phyloP scores from a whole-genome alignment of 2,797 vertebrate genomes.

The Salmo trutta region DNA sequence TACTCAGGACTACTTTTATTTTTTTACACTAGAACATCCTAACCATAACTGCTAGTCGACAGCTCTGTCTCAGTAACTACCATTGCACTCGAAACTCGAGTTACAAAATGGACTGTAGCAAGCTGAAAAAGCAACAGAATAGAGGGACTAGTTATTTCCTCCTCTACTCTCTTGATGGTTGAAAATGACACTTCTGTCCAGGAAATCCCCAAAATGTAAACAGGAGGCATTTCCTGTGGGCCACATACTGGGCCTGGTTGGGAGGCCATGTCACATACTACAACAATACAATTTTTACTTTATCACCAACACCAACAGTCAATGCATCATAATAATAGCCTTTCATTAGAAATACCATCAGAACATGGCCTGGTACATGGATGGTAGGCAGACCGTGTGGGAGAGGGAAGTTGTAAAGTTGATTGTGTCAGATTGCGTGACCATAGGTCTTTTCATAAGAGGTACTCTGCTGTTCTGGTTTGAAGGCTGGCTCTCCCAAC shows the following conservation, averaged over 20 bases:
- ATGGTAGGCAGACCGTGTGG: background rate
- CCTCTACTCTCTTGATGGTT: background rate
- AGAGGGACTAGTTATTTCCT: background rate
- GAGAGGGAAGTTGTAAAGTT: background rate
- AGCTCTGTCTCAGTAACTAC: background rate
- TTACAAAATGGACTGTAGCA: no score
- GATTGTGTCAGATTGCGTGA: background rate
- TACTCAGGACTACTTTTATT: no score
- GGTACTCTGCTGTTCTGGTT: background rate
- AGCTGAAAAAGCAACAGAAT: background rate
- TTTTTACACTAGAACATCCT: background rate
- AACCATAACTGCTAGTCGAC: background rate
- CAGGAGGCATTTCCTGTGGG: slow-evolving; percentile 1
- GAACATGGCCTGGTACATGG: background rate
- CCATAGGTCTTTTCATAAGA: background rate
- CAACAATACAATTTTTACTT: background rate
- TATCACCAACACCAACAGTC: background rate
- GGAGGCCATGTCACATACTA: background rate
- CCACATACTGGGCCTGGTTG: background rate
- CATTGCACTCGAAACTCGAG: background rate
- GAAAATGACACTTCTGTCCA: background rate
- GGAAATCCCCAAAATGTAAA: background rate
- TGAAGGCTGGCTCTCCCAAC: background rate
- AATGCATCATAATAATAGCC: background rate
- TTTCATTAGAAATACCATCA: background rate